These are phyloP conservation scores for Gasterosteus nipponicus DNA, from an alignment of 2,113 vertebrate genomes.

Conservation along the genomic window DNA sequence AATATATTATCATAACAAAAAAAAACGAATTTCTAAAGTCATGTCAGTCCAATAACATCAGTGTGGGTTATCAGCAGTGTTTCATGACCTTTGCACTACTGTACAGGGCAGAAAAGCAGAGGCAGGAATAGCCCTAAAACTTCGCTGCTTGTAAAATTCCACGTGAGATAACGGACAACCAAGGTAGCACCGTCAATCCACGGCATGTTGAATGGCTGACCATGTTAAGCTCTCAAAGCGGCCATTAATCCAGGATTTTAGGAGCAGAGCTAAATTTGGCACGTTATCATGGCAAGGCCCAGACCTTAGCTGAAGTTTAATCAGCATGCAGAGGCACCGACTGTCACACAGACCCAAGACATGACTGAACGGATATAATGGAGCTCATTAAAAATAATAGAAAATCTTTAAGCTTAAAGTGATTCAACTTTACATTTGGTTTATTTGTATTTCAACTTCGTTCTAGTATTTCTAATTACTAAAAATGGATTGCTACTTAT, in stretches of 20 bases:
- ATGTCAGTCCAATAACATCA: neutral
- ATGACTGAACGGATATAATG: slow-evolving; percentile 15
- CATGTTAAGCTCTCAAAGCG: slow-evolving; percentile 80
- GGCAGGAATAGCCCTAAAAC: slow-evolving; percentile 35
- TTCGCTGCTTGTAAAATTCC: slow-evolving; percentile 66
- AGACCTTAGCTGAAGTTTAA: slow-evolving; percentile 66
- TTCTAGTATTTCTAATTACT: neutral
- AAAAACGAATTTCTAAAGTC: neutral
- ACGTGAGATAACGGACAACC: slow-evolving; percentile 68
- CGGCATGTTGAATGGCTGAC: slow-evolving; percentile 77
- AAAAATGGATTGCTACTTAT: neutral
- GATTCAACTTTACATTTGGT: neutral
- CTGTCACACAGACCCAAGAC: slow-evolving; percentile 62
- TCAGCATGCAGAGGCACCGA: slow-evolving; percentile 49
- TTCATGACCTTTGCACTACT: slow-evolving; percentile 6
- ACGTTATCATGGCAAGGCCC: slow-evolving; percentile 73
- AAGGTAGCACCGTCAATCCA: slow-evolving; percentile 69
- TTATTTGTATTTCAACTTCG: slow-evolving; percentile 2
- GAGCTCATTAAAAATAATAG: neutral
- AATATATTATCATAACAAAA: neutral
- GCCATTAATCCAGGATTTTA: slow-evolving; percentile 82
- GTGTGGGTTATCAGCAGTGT: slow-evolving; percentile 5
- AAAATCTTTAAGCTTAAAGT: slow-evolving; percentile 2
- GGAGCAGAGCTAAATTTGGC: slow-evolving; percentile 71
- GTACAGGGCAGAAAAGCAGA: slow-evolving; percentile 19